Base-by-base conservation (phyloP, 2,113 vertebrate genomes). In the Aegotheles bennettii region DNA sequence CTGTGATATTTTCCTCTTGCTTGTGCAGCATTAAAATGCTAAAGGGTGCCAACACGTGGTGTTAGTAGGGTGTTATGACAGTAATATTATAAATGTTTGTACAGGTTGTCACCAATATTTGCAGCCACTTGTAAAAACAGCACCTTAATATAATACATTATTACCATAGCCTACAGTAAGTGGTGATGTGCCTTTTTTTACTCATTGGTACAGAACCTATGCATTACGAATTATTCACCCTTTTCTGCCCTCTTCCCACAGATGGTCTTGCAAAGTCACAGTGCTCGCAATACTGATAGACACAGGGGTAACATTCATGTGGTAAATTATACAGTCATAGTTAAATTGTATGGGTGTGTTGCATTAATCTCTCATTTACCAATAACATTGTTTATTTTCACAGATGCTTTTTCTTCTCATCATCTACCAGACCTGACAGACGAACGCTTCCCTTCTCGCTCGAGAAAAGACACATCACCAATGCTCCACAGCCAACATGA, bases 81-180 rank as follows among this genome's bases (percentile, higher is more conserved):
- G 67, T 20, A 69, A 28, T 24, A 60, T 51, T 82, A 60, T 54
- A 84, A 75, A 81, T 79, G 81, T 91, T 95, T 95, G 53, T 83
- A 89, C 48, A 75, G 29, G 45, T 87, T 91, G 87, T 83, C 80
- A 93, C 57, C n/a, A 83, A 68, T 83, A 83, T 77, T 89, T 95
- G 67, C 93, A 93, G 42, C 11, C 48, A 64, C 67, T 94, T 87
- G 57, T 79, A 82, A 65, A 94, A 91, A 71, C 65, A 71, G 40
- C 53, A 84, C 77, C 48, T 64, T 87, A 59, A 70, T 78, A 82
- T 77, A 89, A 84, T 28, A 82, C 33, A 59, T 79, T 70, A 81
- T 75, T 89, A 94, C 26, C 40, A 60, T 60, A 78, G 26, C 19
- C 24, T 69, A 10, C 65, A 71, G 24, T 75, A 79, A 45, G 33